Evolutionary conservation across 2,113 vertebrate species (phyloP).

Genomic region (Cairina moschata): DNA sequence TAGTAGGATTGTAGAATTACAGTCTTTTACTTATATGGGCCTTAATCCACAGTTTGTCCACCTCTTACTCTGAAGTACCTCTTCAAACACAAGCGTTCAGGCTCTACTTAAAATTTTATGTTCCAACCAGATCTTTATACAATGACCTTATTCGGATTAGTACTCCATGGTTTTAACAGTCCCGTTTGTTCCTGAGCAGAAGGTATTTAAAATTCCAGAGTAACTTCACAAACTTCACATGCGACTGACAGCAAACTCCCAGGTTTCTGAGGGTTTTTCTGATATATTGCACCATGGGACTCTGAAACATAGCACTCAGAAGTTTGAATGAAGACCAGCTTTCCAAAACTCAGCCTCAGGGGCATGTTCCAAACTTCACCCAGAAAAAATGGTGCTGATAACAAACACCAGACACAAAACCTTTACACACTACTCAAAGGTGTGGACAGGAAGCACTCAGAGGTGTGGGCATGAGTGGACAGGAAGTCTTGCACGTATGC

Average conservation of each 20-base stretch:
- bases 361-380: rapidly evolving
- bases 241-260: background rate
- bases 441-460: background rate
- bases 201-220: slow-evolving; percentile 44
- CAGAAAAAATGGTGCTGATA: background rate
- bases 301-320: background rate
- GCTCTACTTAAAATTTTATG: slow-evolving; percentile 53
- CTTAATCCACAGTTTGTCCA: slow-evolving; percentile 47
- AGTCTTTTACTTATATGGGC: background rate
- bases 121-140: slow-evolving; percentile 38
- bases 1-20: slow-evolving; percentile 58
- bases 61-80: slow-evolving; percentile 24
- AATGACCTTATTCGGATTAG: slow-evolving; percentile 56
- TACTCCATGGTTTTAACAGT: background rate
- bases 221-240: background rate
- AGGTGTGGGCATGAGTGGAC: background rate
- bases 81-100: slow-evolving; percentile 47
- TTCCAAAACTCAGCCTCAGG: background rate
- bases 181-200: background rate
- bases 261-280: background rate
- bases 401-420: background rate
- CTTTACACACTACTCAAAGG: background rate
- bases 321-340: background rate
- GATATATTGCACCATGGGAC: background rate
- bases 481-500: background rate